Conservation (phyloP, 2,113 vertebrate genomes). For the Prunella himalayana region DNA sequence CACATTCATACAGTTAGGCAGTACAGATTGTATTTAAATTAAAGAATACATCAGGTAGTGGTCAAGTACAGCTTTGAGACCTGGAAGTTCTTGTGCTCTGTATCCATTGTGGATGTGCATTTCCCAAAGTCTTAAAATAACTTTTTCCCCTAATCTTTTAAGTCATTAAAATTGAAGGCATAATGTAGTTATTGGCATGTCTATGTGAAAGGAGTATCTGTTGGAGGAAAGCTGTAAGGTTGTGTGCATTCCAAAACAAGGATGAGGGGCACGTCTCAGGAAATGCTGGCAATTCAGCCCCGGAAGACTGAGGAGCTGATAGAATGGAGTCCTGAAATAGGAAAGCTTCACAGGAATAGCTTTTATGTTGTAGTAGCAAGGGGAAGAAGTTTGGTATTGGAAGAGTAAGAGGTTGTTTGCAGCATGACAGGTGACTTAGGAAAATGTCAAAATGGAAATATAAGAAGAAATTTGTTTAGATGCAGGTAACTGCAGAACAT, state of each 20-base stretch:
- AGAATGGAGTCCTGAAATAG: background rate
- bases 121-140: background rate
- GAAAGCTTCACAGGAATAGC: background rate
- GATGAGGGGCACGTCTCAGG: background rate
- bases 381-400: background rate
- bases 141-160: background rate
- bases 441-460: background rate
- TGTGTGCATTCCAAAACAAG: background rate
- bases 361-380: background rate
- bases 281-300: background rate
- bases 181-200: background rate
- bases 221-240: background rate
- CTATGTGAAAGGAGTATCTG: background rate
- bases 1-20: accelerated
- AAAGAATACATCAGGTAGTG: accelerated
- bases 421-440: background rate
- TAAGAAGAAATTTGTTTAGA: background rate
- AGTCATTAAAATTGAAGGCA: background rate
- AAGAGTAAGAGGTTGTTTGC: background rate
- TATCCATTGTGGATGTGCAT: background rate
- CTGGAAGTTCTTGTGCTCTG: background rate
- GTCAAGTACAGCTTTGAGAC: background rate
- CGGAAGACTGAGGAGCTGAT: background rate
- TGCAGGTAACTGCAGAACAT: background rate
- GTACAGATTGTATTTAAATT: background rate